Base-by-base conservation (phyloP, 2,888 invertebrate species). In the Linnaemya tessellans region DNA sequence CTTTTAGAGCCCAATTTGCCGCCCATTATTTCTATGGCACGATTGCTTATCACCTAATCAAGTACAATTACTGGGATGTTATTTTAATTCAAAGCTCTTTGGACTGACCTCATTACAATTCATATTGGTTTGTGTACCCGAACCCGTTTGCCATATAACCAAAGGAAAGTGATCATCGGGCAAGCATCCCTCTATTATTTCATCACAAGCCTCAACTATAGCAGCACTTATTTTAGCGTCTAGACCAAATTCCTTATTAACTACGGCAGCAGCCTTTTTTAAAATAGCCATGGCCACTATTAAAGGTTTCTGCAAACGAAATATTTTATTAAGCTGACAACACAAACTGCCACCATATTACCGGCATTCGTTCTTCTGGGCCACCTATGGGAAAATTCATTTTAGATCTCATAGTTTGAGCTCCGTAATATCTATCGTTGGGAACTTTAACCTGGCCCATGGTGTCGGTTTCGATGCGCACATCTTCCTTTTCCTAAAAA, bases 111-210 rank as follows among this genome's bases (percentile, higher is more conserved):
- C 99, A 92, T 99, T 99, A 2, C 98, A 96, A 93, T 99, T 99
- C 99, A 99, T 99, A 93, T 99, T 99, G 67, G 96, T 96, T 93
- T 99, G 99, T 0, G 99, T 99, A n/a, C 99, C 99, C 35, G 99
- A 99, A 7, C 99, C 99, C 0, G 99, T 99, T 94, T 99, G 99
- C 99, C 99, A 99, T 90, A 99, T 97, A 86, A 98, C 98, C 56
- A 99, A 93, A 0, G 99, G 99, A 91, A 99, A 99, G 93, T 99
- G 98, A 0, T 89, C 89, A 84, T 97, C 95, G 91, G 97, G 97
- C 60, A 98, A 93, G 91, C 97, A 96, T 46, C 99, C 99, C 67
- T 95, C 95, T 86, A 98, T 97, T 1, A 99, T 98, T 90, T 98
- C 98, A 91, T 98, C 98, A 15, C 97, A 97, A 46, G 98, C 99